These are phyloP conservation scores for Gavialis gangeticus DNA, from an alignment of 2,113 vertebrate genomes.

Conservation along the genomic window DNA sequence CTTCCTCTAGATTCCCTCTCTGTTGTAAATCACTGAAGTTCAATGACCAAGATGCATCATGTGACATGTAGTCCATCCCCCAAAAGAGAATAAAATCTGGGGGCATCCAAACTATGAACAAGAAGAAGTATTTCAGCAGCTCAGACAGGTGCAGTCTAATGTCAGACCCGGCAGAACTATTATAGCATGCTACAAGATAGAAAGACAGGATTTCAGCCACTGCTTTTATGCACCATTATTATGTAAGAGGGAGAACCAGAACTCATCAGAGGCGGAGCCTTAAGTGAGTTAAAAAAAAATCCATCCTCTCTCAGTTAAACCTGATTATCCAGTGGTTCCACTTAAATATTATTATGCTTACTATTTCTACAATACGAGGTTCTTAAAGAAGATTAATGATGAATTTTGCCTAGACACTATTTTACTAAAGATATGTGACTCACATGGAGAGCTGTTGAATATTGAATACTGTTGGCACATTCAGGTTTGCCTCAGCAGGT, in stretches of 20 bases:
- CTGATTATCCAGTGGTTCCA: not conserved
- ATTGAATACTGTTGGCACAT: not conserved
- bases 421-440: not conserved
- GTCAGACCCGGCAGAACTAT: not conserved
- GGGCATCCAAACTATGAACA: not conserved
- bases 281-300: not conserved
- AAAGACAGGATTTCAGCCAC: not conserved
- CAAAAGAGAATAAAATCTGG: rapidly evolving
- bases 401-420: not conserved
- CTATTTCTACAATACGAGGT: not conserved
- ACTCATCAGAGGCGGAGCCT: not conserved
- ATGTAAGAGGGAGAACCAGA: not conserved
- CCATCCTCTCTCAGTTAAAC: not conserved
- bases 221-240: not conserved
- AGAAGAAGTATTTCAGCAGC: not conserved
- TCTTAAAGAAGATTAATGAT: not conserved
- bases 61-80: not conserved
- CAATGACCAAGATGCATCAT: not conserved
- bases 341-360: not conserved
- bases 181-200: not conserved
- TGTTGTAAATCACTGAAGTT: not conserved
- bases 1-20: not conserved
- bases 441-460: not conserved
- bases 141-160: not conserved
- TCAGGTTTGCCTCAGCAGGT: not conserved